Conservation (phyloP, 1,140 invertebrate genomes). For the Zaprionus capensis region DNA sequence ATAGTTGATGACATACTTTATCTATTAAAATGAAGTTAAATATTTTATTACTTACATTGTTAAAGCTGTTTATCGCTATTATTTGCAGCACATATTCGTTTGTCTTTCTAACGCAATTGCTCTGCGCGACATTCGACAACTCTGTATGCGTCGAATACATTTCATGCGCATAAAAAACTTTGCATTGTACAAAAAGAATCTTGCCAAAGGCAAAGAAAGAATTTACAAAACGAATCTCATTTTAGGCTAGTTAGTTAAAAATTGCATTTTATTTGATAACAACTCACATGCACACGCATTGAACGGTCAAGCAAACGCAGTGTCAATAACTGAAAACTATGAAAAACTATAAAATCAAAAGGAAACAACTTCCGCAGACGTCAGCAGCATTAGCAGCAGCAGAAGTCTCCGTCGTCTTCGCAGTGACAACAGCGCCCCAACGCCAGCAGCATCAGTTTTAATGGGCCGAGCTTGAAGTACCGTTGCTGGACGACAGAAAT, state of each 20-base stretch:
- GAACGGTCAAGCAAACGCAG: constrained; percentile 7
- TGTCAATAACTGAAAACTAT: constrained; percentile 50
- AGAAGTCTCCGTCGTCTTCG: constrained; percentile 20
- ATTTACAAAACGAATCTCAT: constrained; percentile 68
- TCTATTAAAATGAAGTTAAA: background rate
- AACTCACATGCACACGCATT: background rate
- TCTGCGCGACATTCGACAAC: constrained; percentile 30
- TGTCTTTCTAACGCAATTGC: constrained; percentile 7
- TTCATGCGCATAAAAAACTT: constrained; percentile 62
- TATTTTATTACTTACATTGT: background rate
- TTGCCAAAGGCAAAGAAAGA: constrained; percentile 39
- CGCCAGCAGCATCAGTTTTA: constrained; percentile 39
- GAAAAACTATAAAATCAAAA: constrained; percentile 63
- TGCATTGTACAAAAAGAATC: constrained; percentile 30
- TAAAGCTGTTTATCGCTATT: background rate
- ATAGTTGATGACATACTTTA: background rate
- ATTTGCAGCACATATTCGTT: background rate
- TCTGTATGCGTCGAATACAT: constrained; percentile 54
- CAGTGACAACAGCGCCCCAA: constrained; percentile 28
- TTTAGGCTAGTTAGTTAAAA: constrained; percentile 30
- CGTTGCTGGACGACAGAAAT: constrained; percentile 6
- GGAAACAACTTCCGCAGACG: constrained; percentile 65
- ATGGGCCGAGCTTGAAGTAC: constrained; percentile 17
- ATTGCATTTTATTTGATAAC: constrained; percentile 46
- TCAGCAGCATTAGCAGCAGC: constrained; percentile 53